A percentile compares a stretch with the other conserved stretches of the same genome.
These are phyloP conservation scores for Neocrepidodera transversa DNA, from an alignment of 2,888 invertebrate genomes.

Conservation along the genomic window DNA sequence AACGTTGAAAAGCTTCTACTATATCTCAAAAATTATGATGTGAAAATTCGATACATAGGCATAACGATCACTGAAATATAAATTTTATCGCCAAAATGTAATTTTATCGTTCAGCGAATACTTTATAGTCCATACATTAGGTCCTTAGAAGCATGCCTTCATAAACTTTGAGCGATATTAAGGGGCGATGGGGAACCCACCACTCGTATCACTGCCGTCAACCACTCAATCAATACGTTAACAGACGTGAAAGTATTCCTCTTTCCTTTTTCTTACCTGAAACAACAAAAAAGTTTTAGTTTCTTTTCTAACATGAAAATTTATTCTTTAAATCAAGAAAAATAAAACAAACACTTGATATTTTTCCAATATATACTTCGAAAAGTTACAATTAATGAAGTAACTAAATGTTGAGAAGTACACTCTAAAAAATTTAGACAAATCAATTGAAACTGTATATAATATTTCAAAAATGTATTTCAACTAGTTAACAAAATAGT, in stretches of 20 bases:
- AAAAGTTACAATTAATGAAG: too few relatives aligned
- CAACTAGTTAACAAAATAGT: too few relatives aligned
- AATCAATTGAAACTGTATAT: too few relatives aligned
- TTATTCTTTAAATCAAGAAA: not conserved
- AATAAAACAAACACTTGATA: too few relatives aligned
- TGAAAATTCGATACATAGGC: constrained; percentile 8
- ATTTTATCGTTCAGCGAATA: constrained; percentile 14
- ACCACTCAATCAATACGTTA: constrained; percentile 1
- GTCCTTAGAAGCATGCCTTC: constrained; percentile 1
- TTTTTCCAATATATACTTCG: too few relatives aligned
- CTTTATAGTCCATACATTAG: constrained; percentile 25
- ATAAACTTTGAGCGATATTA: constrained; percentile 11
- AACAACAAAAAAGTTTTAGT: not conserved
- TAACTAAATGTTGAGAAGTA: too few relatives aligned
- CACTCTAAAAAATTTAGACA: too few relatives aligned
- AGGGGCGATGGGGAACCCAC: not conserved
- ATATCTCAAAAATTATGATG: not conserved
- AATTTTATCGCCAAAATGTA: constrained; percentile 20
- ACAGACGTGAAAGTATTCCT: not conserved
- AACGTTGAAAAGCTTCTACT: not conserved
- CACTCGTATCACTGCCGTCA: not conserved
- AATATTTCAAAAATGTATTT: too few relatives aligned
- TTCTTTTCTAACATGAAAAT: not conserved
- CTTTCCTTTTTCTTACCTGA: not conserved
- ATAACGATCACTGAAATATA: constrained; percentile 15